These are phyloP conservation scores for Pionites leucogaster DNA, from an alignment of 2,113 vertebrate genomes.

Conservation along the genomic window DNA sequence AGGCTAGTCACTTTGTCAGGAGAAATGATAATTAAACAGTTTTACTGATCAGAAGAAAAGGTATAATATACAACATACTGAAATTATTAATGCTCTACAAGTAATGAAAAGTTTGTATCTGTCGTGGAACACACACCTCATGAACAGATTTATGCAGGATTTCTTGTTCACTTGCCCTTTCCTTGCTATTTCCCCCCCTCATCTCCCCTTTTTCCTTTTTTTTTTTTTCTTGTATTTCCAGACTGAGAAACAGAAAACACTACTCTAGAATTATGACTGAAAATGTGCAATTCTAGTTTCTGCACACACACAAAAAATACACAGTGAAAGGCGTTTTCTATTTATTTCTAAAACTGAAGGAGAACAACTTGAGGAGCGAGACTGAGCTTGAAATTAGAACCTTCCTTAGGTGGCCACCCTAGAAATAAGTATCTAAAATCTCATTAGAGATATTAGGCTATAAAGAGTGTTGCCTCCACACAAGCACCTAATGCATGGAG, in stretches of 20 bases:
- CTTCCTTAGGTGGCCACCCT: neutral
- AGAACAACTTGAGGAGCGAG: neutral
- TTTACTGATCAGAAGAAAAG: neutral
- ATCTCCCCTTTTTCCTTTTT: neutral
- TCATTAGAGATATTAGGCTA: neutral
- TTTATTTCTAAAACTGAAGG: neutral
- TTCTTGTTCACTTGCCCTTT: neutral
- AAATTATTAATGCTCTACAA: neutral
- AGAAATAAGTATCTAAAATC: neutral
- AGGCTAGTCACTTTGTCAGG: neutral
- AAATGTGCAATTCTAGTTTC: neutral
- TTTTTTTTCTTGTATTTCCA: neutral
- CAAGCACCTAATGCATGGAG: neutral
- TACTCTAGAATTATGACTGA: neutral
- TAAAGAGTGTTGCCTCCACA: neutral
- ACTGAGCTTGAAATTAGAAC: neutral
- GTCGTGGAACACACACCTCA: neutral
- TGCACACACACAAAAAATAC: neutral
- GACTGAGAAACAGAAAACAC: neutral
- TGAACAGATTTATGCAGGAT: neutral
- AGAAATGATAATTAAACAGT: slow-evolving; percentile 4
- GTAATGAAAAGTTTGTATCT: neutral
- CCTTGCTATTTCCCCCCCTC: neutral
- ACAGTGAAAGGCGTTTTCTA: neutral
- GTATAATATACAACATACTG: neutral